These are phyloP conservation scores for Orgyia antiqua DNA, from an alignment of 2,888 invertebrate genomes.

Conservation along the genomic window DNA sequence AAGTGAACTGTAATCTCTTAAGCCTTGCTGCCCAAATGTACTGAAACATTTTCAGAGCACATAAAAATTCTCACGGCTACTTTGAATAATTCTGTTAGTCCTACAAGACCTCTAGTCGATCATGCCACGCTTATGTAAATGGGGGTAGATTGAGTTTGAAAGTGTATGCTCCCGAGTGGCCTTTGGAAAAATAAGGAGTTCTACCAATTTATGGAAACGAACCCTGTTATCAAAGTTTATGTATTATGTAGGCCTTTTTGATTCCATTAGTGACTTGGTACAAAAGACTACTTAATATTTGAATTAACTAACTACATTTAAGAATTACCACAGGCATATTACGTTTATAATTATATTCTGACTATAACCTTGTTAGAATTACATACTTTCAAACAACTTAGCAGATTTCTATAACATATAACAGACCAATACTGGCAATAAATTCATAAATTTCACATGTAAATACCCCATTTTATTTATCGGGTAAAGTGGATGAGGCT, in stretches of 20 bases:
- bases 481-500: too few species aligned
- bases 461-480: too few species aligned
- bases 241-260: slow-evolving; percentile 1
- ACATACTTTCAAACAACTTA: too few species aligned
- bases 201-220: slow-evolving; percentile 15
- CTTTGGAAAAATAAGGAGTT: slow-evolving; percentile 14
- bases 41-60: slow-evolving; percentile 34
- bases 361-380: too few species aligned
- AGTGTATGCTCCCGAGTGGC: slow-evolving; percentile 14
- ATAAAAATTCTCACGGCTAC: slow-evolving; percentile 53
- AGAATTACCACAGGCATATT: too few species aligned
- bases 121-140: slow-evolving; percentile 64
- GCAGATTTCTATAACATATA: too few species aligned
- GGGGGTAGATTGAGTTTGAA: slow-evolving; percentile 52
- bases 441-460: too few species aligned
- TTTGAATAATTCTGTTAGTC: slow-evolving; percentile 73
- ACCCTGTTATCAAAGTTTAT: slow-evolving; percentile 3
- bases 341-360: too few species aligned
- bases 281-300: too few species aligned
- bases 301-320: too few species aligned
- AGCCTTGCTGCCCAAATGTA: slow-evolving; percentile 28
- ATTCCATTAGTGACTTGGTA: too few species aligned
- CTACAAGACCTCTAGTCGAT: slow-evolving; percentile 54
- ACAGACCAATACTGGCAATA: too few species aligned
- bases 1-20: slow-evolving; percentile 41